Conservation (phyloP, 1,140 invertebrate genomes). For the Drosophila quadrilineata region DNA sequence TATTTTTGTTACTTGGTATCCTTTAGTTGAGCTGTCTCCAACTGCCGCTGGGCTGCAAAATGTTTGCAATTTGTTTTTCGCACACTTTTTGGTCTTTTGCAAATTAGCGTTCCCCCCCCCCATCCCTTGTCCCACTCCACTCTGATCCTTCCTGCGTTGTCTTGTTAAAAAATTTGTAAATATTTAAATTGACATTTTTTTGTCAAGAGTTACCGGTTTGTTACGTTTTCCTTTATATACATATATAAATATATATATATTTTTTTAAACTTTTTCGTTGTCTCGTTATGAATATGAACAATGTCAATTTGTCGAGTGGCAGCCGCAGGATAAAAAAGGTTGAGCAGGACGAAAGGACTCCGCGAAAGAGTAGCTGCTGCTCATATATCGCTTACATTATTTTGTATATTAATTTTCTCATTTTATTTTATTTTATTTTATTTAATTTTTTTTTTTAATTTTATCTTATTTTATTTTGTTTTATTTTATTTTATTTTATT, state of each 20-base stretch:
- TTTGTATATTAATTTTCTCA: no score
- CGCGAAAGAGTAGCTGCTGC: background rate
- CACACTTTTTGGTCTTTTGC: slow-evolving; percentile 44
- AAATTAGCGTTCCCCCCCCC: slow-evolving; percentile 52
- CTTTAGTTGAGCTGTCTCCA: background rate
- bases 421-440: no score
- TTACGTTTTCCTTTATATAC: no score
- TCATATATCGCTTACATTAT: no score
- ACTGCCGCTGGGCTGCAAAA: slow-evolving; percentile 42
- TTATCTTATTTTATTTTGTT: no score
- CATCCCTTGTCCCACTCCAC: no score
- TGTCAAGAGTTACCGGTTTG: slow-evolving; percentile 1
- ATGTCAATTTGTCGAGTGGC: slow-evolving; percentile 62
- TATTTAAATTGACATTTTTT: slow-evolving; percentile 80
- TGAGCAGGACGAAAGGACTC: no score
- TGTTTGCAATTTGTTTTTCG: slow-evolving; percentile 69
- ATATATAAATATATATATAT: no score
- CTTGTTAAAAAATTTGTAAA: slow-evolving; percentile 79
- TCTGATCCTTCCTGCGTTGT: no score
- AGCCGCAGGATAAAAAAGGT: slow-evolving; percentile 41
- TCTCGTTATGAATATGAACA: slow-evolving; percentile 59
- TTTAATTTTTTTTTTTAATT: no score
- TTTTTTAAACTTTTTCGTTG: slow-evolving; percentile 20
- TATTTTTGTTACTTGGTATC: background rate
- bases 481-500: no score